Conservation (phyloP, 2,113 vertebrate genomes). For the Cochlearius cochlearius region DNA sequence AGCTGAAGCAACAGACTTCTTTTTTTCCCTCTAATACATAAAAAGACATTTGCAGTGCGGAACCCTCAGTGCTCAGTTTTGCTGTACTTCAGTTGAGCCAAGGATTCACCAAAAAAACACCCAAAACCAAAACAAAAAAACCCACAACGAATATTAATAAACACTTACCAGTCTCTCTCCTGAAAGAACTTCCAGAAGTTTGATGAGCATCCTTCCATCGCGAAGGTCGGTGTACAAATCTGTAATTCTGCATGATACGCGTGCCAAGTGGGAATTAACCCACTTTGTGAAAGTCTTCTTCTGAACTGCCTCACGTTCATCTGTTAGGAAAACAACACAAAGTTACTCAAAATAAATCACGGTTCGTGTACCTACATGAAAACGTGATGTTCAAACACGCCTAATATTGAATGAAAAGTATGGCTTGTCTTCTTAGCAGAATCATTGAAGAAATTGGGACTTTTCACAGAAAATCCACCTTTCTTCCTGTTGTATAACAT, state of each 20-base stretch:
- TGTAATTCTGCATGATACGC: constrained; percentile 92
- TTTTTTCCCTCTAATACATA: neutral
- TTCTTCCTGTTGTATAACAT: neutral
- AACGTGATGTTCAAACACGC: neutral
- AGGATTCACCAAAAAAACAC: neutral
- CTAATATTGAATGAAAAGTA: neutral
- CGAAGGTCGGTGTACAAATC: constrained; percentile 93
- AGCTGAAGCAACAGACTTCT: neutral
- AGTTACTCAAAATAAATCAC: neutral
- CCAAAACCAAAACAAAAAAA: neutral
- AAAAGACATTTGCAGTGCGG: neutral
- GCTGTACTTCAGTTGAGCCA: neutral
- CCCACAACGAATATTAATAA: neutral
- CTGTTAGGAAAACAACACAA: constrained; percentile 60
- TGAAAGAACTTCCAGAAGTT: constrained; percentile 91
- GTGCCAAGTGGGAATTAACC: constrained; percentile 94
- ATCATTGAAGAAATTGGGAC: neutral
- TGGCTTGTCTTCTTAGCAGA: neutral
- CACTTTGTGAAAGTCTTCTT: constrained; percentile 98
- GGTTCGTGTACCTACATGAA: rapidly evolving
- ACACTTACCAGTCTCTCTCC: constrained; percentile 89
- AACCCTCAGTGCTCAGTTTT: neutral
- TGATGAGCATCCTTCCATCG: constrained; percentile 95
- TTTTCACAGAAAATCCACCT: neutral
- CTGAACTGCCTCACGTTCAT: constrained; percentile 95